A percentile compares a stretch with the other conserved stretches of the same genome.
Evolutionary conservation across 1,140 invertebrate species (phyloP).

Genomic region (Monomorium pharaonis): DNA sequence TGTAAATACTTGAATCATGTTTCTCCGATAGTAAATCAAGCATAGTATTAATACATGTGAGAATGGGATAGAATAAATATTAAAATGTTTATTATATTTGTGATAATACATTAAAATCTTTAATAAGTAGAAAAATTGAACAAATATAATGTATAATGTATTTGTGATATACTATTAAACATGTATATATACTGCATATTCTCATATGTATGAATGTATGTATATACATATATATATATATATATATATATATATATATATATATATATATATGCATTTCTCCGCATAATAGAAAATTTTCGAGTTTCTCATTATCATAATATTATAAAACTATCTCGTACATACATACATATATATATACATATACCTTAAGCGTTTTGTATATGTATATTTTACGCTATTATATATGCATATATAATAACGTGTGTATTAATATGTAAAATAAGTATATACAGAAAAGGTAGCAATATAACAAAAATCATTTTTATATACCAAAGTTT

Average conservation of each 20-base stretch:
- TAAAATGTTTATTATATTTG: constrained; percentile 39
- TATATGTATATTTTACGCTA: background rate
- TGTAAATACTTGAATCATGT: background rate
- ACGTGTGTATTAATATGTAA: background rate
- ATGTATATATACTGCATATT: background rate
- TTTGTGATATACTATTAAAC: constrained; percentile 1
- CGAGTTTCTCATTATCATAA: background rate
- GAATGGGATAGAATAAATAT: constrained; percentile 39
- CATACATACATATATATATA: background rate
- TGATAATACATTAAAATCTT: constrained; percentile 46
- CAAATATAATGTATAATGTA: constrained; percentile 13
- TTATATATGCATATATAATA: background rate
- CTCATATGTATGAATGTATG: background rate
- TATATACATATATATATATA: constrained; percentile 1
- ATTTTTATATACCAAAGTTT: constrained; percentile 35
- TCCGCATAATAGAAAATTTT: background rate
- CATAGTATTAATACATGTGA: constrained; percentile 27
- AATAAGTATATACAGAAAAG: background rate
- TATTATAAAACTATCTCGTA: background rate
- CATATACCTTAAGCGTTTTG: background rate
- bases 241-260: constrained; percentile 6
- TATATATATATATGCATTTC: background rate
- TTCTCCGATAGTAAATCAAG: background rate
- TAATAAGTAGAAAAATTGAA: constrained; percentile 22
- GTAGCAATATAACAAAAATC: background rate